phyloP scores from a whole-genome alignment of 2,113 vertebrate species.

The Hystrix cristata region DNA sequence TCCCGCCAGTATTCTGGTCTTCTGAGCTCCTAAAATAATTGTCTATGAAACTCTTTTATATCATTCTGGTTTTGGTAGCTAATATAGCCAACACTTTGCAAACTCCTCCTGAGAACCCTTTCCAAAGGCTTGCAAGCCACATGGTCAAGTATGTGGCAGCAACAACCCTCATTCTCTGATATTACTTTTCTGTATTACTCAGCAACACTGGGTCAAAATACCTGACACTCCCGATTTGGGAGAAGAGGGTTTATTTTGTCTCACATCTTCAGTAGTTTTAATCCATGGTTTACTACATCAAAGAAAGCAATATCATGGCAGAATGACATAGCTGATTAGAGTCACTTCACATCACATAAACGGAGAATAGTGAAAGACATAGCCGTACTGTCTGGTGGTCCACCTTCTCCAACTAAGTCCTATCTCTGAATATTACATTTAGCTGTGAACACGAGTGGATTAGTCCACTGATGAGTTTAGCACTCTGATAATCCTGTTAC shows the following conservation, averaged over 20 bases:
- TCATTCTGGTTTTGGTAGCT: background rate
- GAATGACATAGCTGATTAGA: background rate
- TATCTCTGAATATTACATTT: background rate
- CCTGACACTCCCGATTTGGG: no score
- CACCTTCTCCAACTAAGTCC: background rate
- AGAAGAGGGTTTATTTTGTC: background rate
- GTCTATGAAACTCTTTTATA: background rate
- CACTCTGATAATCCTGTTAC: background rate
- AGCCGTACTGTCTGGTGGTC: rapidly evolving
- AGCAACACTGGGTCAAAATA: background rate
- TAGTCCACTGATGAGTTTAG: background rate
- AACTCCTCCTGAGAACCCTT: background rate
- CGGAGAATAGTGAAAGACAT: background rate
- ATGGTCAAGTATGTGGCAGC: background rate
- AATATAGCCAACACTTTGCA: background rate
- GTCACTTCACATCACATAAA: background rate
- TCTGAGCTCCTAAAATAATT: background rate
- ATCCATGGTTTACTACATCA: background rate
- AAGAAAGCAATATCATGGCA: background rate
- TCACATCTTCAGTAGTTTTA: background rate
- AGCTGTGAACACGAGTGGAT: background rate
- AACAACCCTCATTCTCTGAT: no score
- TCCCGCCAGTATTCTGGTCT: background rate
- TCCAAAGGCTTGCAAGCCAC: background rate
- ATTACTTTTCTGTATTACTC: background rate